Evolutionary conservation across 2,888 invertebrate genomes (phyloP), one percentile per base, ranked within the genome.

Genomic region (Cylindroiulus punctatus): DNA sequence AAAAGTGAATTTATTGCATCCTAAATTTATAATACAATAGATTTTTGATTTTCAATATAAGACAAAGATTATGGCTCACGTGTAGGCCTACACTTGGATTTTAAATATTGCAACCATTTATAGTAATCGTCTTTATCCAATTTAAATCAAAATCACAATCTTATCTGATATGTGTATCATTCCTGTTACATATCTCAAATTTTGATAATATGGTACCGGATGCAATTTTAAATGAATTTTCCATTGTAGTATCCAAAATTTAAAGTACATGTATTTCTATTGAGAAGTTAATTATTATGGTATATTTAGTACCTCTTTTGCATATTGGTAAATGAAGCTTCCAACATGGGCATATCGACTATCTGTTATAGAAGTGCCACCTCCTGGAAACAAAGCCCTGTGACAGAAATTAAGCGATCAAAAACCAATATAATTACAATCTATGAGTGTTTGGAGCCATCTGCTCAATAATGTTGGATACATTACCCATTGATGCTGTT

Each of bases 381-480:
- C 97, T 12, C 97, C 97, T 7, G 97, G 97, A 88, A 96, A 93
- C 2, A 97, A 90, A 0, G 97, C 93, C 42, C 97, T 97, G 88
- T 14, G 88, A 88, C 17, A 19, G 36, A 47, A 76, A n/a, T n/a
- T n/a, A n/a, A 26, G 17, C 0, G 26, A 10, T 76, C 1, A 30
- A 14, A 30, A 76, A 3, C 12, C 1, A 30, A 30, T 52, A 52
- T 2, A 36, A 36, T 44, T 44, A 44, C 8, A 8, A 44, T 44
- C 4, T 12, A 44, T 44, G 44, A 44, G 4, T 44, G 12, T 44
- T 44, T 44, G 12, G 7, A 10, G 0, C 19, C 19, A 52, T 52
- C 19, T 52, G 1, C 52, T 44, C 44, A 44, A 10, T 7, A 22
- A 85, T n/a, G 12, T 76, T n/a, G 0, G 3, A n/a, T 22, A 84